Conservation (phyloP, 2,797 vertebrate genomes). For the Pampus argenteus region DNA sequence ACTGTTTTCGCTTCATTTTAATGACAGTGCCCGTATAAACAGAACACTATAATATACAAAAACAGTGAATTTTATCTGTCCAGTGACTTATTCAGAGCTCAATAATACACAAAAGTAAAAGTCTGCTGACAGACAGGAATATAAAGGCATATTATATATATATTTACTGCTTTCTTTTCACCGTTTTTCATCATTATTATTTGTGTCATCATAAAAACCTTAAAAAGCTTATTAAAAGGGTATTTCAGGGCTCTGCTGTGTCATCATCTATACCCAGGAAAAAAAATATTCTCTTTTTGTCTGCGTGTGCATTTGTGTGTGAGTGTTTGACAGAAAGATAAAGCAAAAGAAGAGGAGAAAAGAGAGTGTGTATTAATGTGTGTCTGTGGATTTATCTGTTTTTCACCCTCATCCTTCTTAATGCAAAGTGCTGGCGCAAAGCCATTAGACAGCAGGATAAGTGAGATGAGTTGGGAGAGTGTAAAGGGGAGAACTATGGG, state of each 20-base stretch:
- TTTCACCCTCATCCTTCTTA: conserved; percentile 28
- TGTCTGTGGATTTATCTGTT: conserved; percentile 26
- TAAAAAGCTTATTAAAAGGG: conserved; percentile 51
- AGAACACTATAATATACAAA: background rate
- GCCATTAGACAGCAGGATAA: conserved; percentile 52
- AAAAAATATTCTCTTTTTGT: conserved; percentile 35
- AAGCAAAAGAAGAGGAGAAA: conserved; percentile 31
- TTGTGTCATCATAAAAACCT: conserved; percentile 51
- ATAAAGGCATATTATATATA: conserved; percentile 7
- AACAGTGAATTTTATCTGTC: conserved; percentile 25
- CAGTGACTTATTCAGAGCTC: conserved; percentile 53
- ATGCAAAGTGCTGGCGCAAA: conserved; percentile 54
- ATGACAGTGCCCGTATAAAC: background rate
- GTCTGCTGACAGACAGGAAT: conserved; percentile 40
- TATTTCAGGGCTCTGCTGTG: conserved; percentile 20
- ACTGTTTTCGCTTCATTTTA: background rate
- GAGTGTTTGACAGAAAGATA: conserved; percentile 42
- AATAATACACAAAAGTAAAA: conserved; percentile 39
- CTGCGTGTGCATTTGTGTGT: conserved; percentile 1
- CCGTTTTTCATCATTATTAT: conserved; percentile 49
- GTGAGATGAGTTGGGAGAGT: conserved; percentile 32
- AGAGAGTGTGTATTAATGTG: conserved; percentile 22
- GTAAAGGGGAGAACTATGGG: conserved; percentile 3
- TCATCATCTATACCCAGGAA: conserved; percentile 49
- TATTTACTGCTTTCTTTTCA: conserved; percentile 32